Conservation (phyloP, 2,797 vertebrate genomes). For the Lithobates pipiens region DNA sequence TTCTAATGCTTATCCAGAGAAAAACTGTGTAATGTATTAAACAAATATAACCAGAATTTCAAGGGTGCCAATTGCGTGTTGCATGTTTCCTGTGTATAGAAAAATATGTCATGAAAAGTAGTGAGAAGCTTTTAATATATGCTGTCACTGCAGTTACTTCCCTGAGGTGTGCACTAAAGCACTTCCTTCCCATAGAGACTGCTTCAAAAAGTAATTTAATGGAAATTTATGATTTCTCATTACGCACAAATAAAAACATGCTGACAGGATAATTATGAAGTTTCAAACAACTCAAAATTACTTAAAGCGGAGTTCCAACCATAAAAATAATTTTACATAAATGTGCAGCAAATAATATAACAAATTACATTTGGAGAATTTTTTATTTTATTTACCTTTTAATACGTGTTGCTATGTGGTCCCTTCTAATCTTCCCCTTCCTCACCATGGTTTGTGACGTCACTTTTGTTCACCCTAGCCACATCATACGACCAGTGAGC, state of each 20-base stretch:
- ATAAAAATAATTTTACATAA: too few relatives aligned
- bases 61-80: neutral
- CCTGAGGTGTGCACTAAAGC: constrained; percentile 1
- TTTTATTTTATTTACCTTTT: too few relatives aligned
- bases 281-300: constrained; percentile 3
- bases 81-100: neutral
- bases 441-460: too few relatives aligned
- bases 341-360: too few relatives aligned
- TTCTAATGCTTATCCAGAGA: constrained; percentile 1
- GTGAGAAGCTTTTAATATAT: constrained; percentile 8
- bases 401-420: too few relatives aligned
- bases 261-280: constrained; percentile 23
- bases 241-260: constrained; percentile 34
- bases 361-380: too few relatives aligned
- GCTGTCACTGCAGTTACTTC: constrained; percentile 16
- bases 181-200: constrained; percentile 13
- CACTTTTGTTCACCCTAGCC: too few relatives aligned
- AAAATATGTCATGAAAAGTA: constrained; percentile 2
- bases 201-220: constrained; percentile 34
- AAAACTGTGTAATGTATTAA: constrained; percentile 16
- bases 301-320: neutral
- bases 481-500: too few relatives aligned
- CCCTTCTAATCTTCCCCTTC: too few relatives aligned
- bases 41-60: constrained; percentile 27
- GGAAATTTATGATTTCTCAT: constrained; percentile 42